These are phyloP conservation scores for Varanus komodoensis DNA, from an alignment of 2,113 vertebrate genomes.

Conservation along the genomic window DNA sequence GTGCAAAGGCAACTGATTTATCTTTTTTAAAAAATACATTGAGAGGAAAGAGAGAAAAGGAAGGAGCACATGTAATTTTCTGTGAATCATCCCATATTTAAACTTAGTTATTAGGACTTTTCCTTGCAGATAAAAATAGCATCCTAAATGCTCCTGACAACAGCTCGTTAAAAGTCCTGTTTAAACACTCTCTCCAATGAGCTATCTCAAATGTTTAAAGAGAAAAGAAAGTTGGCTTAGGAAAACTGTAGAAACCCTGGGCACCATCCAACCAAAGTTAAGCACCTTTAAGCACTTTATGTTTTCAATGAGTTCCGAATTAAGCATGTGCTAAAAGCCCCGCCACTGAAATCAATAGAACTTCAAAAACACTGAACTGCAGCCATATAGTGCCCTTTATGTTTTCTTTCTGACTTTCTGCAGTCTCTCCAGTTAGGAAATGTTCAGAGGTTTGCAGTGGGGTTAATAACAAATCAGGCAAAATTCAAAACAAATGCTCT, in stretches of 20 bases:
- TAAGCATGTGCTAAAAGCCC: neutral
- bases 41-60: neutral
- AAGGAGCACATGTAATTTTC: neutral
- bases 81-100: neutral
- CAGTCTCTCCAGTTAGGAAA: slow-evolving; percentile 73
- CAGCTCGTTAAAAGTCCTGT: slow-evolving; percentile 56
- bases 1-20: slow-evolving; percentile 5
- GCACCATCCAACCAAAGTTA: neutral
- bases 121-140: neutral
- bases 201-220: slow-evolving; percentile 24
- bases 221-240: slow-evolving; percentile 53
- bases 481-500: slow-evolving; percentile 86
- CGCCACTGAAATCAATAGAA: neutral
- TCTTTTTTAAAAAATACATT: neutral
- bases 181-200: slow-evolving; percentile 42
- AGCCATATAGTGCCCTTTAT: slow-evolving; percentile 28
- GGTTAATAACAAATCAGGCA: slow-evolving; percentile 78
- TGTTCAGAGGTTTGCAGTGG: slow-evolving; percentile 58
- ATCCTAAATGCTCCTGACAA: accelerated
- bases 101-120: neutral
- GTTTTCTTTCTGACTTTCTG: slow-evolving; percentile 67
- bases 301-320: neutral
- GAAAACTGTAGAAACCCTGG: slow-evolving; percentile 40
- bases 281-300: neutral
- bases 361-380: neutral